Conservation (phyloP, 2,888 invertebrate species). For the Parnassius glacialis region DNA sequence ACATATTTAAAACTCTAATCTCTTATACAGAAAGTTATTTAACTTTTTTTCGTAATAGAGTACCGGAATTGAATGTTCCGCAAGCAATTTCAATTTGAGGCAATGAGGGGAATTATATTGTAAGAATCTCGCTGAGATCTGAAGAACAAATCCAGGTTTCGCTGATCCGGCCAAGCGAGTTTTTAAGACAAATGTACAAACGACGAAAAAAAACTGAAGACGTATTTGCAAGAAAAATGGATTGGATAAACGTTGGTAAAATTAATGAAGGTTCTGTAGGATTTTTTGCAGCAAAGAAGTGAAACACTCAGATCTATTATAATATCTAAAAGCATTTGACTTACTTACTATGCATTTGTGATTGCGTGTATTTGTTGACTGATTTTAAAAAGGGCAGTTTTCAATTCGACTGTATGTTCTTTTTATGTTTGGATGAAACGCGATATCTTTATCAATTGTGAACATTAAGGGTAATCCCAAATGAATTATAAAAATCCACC, state of each 20-base stretch:
- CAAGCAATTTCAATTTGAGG: slow-evolving; percentile 42
- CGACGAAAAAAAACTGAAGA: slow-evolving; percentile 18
- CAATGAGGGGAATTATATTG: slow-evolving; percentile 44
- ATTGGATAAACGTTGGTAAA: slow-evolving; percentile 10
- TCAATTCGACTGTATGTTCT: no score
- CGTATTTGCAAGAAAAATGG: slow-evolving; percentile 18
- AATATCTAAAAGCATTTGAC: neutral
- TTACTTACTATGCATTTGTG: no score
- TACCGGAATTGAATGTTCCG: slow-evolving; percentile 28
- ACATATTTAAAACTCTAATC: slow-evolving; percentile 16
- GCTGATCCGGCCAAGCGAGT: slow-evolving; percentile 36
- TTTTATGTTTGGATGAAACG: no score
- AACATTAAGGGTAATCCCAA: no score
- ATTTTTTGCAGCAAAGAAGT: neutral
- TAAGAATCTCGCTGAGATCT: slow-evolving; percentile 35
- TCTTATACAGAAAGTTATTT: slow-evolving; percentile 16
- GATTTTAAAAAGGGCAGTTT: no score
- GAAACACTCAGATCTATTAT: neutral
- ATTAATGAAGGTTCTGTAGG: slow-evolving; percentile 17
- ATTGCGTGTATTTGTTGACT: no score
- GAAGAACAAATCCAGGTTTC: slow-evolving; percentile 39
- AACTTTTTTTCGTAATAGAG: slow-evolving; percentile 25
- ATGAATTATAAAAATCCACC: no score
- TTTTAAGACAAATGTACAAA: slow-evolving; percentile 37
- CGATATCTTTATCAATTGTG: no score